These are phyloP conservation scores for Scrobipalpa costella DNA, from an alignment of 2,888 invertebrate genomes.

Conservation along the genomic window DNA sequence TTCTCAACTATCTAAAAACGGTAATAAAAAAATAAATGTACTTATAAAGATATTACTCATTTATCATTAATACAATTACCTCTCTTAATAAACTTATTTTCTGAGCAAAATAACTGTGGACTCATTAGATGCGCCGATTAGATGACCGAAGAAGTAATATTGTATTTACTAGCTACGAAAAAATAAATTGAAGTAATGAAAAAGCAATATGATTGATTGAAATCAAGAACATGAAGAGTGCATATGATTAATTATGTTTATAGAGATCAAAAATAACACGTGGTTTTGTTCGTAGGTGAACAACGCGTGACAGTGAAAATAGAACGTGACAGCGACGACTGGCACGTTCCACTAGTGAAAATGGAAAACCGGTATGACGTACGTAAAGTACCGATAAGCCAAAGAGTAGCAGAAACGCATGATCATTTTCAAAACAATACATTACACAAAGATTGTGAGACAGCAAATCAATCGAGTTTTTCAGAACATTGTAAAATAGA, in stretches of 20 bases:
- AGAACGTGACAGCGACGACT: conserved; percentile 6
- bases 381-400: background rate
- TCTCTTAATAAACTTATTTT: too few relatives aligned
- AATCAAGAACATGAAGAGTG: background rate
- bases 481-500: background rate
- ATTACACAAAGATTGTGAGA: background rate
- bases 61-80: too few relatives aligned
- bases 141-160: too few relatives aligned
- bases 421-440: background rate
- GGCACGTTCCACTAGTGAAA: background rate
- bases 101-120: too few relatives aligned
- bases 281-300: conserved; percentile 38
- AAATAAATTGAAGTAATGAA: too few relatives aligned
- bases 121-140: too few relatives aligned
- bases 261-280: conserved; percentile 39
- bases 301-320: conserved; percentile 27
- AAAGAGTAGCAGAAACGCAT: background rate
- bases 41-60: too few relatives aligned
- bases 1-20: too few relatives aligned
- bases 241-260: background rate
- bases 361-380: background rate
- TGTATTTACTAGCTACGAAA: too few relatives aligned
- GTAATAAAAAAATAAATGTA: too few relatives aligned
- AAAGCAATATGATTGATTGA: too few relatives aligned
- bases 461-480: background rate